Base-by-base conservation (phyloP, 2,888 invertebrate genomes). In the Epinotia demarniana region DNA sequence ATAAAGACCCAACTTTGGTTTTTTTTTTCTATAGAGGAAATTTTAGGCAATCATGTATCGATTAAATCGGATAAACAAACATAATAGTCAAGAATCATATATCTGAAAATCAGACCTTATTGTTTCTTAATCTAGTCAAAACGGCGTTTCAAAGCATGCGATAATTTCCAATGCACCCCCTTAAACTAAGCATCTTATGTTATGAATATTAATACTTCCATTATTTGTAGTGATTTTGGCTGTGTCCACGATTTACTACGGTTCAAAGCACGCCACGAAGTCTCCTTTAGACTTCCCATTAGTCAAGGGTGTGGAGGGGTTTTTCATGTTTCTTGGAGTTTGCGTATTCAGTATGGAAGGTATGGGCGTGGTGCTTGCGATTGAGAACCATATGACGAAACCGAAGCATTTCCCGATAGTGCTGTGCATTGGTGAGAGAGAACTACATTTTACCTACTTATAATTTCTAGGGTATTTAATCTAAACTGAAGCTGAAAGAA, bases 311-410 rank as follows among this genome's bases (percentile, higher is more conserved):
- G 3, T 83, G 0, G 19, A 80, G 0, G 88, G 86, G 0, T 49
- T 88, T 0, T 81, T 89, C 1, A 83, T 86, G 83, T 95, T 94
- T 81, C 89, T 93, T 72, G 95, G 95, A 6, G 92, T 94, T 0
- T 94, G 94, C 19, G 92, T 95, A 13, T 95, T 95, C 79, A 93
- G 94, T 39, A 86, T 95, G 81, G 95, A 95, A 80, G 86, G 89
- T 0, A 81, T 88, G 0, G 87, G 88, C 0, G 85, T 82, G 0
- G 83, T 86, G 0, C 67, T 90, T 72, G 83, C 89, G 0, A 84
- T 90, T 2, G 90, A 90, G 60, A 90, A 90, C 67, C 80, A 81
- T 39, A 90, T 90, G 89, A 73, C 80, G 0, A 64, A 87, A 0
- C 90, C 90, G 0, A 82, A 79, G 49, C 84, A 85, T 18, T 86